These are phyloP conservation scores for Caenorhabditis virilis DNA, from an alignment of 2,888 invertebrate species.

Conservation along the genomic window DNA sequence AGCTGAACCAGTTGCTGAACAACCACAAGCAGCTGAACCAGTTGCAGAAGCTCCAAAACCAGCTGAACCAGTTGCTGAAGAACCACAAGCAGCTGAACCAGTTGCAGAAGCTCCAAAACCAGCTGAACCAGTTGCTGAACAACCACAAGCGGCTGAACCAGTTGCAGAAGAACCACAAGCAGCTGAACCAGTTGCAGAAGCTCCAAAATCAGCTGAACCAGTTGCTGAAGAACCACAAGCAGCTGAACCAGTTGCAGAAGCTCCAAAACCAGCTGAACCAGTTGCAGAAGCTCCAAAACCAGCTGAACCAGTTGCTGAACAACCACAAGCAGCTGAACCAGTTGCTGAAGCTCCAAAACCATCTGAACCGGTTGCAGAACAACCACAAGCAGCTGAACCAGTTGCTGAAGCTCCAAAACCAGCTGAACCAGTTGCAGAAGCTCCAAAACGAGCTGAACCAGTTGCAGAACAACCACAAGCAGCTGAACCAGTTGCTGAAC, in stretches of 20 bases:
- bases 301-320: constrained; percentile 8
- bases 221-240: not conserved
- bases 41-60: no score
- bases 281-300: not conserved
- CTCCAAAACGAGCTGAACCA: constrained; percentile 8
- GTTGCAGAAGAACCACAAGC: no score
- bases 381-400: constrained; percentile 3
- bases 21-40: no score
- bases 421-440: constrained; percentile 5
- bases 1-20: no score
- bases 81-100: no score
- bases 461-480: not conserved
- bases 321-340: constrained; percentile 6
- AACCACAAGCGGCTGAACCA: no score
- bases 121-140: no score
- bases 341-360: constrained; percentile 4
- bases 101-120: no score
- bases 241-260: not conserved
- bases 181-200: no score
- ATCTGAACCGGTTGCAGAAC: not conserved
- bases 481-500: constrained; percentile 2
- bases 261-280: not conserved
- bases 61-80: no score
- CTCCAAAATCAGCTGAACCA: not conserved
- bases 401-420: constrained; percentile 4